Percentiles rank a stretch among this genome's conserved stretches.
Evolutionary conservation across 2,113 vertebrate genomes (phyloP).

Genomic region (Turnix velox): DNA sequence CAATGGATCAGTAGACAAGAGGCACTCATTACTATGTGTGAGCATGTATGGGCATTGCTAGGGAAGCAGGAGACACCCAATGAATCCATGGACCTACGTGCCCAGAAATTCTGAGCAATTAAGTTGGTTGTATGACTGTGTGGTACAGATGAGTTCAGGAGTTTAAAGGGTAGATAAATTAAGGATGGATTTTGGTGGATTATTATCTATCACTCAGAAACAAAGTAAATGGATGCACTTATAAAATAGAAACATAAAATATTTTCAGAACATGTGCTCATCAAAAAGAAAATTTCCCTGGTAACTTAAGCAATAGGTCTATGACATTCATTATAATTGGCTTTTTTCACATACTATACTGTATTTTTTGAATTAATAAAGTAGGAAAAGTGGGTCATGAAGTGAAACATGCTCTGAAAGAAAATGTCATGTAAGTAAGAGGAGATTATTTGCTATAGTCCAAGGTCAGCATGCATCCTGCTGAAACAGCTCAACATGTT

Average conservation of each 20-base stretch:
- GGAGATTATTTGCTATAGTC: not conserved
- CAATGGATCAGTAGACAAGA: not conserved
- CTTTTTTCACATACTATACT: not conserved
- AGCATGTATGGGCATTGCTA: not conserved
- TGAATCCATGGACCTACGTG: not conserved
- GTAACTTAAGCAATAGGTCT: not conserved
- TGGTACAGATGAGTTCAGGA: not conserved
- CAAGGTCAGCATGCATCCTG: not conserved
- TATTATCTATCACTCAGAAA: not conserved
- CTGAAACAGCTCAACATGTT: not conserved
- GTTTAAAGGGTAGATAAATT: not conserved
- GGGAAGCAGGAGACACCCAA: not conserved
- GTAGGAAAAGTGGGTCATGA: slow-evolving; percentile 1
- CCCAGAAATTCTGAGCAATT: not conserved
- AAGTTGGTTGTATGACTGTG: not conserved
- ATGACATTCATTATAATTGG: slow-evolving; percentile 14
- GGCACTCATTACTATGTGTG: not conserved
- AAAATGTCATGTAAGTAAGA: slow-evolving; percentile 11
- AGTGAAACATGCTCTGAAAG: slow-evolving; percentile 1
- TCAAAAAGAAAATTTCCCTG: slow-evolving; percentile 28
- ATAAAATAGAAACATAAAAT: slow-evolving; percentile 28
- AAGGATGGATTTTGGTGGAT: not conserved
- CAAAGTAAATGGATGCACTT: slow-evolving; percentile 8
- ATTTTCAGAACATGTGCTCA: slow-evolving; percentile 37
- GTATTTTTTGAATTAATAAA: slow-evolving; percentile 23